Evolutionary conservation across 2,797 vertebrate species (phyloP).

Genomic region (Falco columbarius): DNA sequence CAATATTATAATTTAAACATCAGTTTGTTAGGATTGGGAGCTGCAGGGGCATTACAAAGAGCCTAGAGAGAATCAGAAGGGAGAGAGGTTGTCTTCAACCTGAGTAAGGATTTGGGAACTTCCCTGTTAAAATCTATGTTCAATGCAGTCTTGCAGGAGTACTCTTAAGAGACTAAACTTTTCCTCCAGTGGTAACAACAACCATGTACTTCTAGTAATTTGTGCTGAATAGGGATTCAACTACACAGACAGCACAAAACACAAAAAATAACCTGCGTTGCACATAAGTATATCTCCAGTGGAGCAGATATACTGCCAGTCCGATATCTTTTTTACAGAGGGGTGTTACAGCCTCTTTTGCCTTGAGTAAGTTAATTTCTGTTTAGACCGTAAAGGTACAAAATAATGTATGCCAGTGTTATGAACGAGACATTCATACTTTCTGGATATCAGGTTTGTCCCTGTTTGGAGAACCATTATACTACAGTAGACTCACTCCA

Average conservation of each 20-base stretch:
- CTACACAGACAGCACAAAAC: background rate
- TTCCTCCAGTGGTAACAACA: background rate
- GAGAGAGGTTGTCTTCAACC: background rate
- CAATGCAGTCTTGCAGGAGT: background rate
- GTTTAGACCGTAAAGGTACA: background rate
- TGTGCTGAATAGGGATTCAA: background rate
- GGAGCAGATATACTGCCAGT: background rate
- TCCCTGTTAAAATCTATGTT: background rate
- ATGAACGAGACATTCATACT: background rate
- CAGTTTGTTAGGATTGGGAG: background rate
- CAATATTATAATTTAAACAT: background rate
- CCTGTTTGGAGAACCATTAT: background rate
- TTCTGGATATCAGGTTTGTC: background rate
- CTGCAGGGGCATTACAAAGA: background rate
- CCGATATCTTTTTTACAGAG: background rate
- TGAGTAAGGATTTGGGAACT: background rate
- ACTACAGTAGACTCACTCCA: background rate
- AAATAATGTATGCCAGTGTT: background rate
- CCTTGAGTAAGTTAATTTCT: background rate
- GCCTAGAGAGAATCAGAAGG: background rate
- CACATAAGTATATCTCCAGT: background rate
- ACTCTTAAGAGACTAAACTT: background rate
- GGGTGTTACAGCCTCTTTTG: background rate
- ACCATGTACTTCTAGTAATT: background rate
- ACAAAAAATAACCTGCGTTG: background rate